phyloP scores from a whole-genome alignment of 2,113 vertebrate genomes.

The Cnemophilus loriae region DNA sequence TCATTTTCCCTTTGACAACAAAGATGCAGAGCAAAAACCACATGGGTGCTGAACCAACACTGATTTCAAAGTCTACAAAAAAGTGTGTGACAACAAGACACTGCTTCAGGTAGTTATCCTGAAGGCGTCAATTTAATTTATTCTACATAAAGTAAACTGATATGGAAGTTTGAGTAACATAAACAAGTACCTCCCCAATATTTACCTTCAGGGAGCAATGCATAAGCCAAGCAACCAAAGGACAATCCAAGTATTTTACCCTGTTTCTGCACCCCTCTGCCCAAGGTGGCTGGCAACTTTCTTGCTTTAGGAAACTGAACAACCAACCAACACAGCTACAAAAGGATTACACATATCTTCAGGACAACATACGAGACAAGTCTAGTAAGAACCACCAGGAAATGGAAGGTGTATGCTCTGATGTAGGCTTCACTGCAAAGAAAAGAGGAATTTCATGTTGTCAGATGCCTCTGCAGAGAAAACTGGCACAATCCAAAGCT shows the following conservation, averaged over 20 bases:
- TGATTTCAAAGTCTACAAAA: neutral
- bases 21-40: neutral
- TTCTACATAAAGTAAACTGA: neutral
- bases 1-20: neutral
- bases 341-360: accelerated
- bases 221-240: neutral
- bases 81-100: accelerated
- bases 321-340: neutral
- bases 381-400: neutral
- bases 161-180: neutral
- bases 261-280: neutral
- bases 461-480: neutral
- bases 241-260: neutral
- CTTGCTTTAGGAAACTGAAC: neutral
- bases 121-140: neutral
- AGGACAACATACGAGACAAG: neutral
- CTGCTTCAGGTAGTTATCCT: neutral
- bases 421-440: neutral
- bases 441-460: neutral
- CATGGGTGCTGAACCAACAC: accelerated
- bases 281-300: neutral
- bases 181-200: neutral
- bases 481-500: neutral
- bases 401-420: neutral
- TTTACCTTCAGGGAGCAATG: neutral